Evolutionary conservation across 2,888 invertebrate species (phyloP).

Genomic region (Atethmia centrago): DNA sequence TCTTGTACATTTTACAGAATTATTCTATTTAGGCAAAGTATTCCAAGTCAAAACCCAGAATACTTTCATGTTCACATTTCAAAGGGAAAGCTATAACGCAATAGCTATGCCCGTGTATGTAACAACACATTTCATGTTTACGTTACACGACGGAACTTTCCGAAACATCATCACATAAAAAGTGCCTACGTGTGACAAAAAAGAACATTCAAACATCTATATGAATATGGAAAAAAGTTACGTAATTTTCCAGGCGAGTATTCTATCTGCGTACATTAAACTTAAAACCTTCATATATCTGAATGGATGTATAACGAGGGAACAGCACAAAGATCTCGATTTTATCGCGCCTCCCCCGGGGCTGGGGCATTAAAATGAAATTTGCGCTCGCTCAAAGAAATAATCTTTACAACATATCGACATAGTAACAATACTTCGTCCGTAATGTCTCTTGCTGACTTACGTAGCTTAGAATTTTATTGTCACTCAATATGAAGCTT

Average conservation of each 20-base stretch:
- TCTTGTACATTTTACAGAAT: conserved; percentile 19
- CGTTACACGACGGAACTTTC: conserved; percentile 32
- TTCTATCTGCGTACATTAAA: conserved; percentile 44
- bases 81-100: conserved; percentile 40
- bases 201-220: conserved; percentile 40
- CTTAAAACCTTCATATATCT: conserved; percentile 65
- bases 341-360: conserved; percentile 63
- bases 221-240: conserved; percentile 34
- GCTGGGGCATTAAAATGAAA: conserved; percentile 73
- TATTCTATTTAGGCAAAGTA: conserved; percentile 14
- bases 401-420: conserved; percentile 58
- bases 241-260: conserved; percentile 30
- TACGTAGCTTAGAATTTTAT: conserved; percentile 68
- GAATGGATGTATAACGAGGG: conserved; percentile 72
- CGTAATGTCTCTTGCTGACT: conserved; percentile 50
- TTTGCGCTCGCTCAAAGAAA: conserved; percentile 70
- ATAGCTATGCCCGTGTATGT: conserved; percentile 40
- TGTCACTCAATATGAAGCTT: conserved; percentile 73
- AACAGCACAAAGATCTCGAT: conserved; percentile 68
- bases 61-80: conserved; percentile 32
- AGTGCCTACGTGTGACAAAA: conserved; percentile 43
- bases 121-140: conserved; percentile 47
- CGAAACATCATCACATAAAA: conserved; percentile 29
- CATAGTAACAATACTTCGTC: conserved; percentile 47
- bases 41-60: conserved; percentile 4